Conservation (phyloP, 2,113 vertebrate species). For the Scolopax mira region DNA sequence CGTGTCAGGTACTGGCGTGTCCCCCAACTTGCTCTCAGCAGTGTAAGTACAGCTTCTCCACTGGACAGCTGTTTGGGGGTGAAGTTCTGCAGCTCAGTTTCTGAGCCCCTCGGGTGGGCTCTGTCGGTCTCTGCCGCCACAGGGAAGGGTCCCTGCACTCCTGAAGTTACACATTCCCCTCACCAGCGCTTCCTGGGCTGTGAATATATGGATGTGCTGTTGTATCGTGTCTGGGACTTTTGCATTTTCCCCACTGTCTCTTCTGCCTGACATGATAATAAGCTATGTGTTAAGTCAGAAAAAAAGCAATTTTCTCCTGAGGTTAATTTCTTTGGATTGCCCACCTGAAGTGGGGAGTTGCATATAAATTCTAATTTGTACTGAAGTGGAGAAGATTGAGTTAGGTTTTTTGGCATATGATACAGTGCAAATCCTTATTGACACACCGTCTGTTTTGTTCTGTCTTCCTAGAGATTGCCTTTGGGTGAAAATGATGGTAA, state of each 20-base stretch:
- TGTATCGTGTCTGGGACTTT: neutral
- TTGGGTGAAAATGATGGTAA: neutral
- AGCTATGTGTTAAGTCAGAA: slow-evolving; percentile 55
- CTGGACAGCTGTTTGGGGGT: neutral
- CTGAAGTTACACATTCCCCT: neutral
- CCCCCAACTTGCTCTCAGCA: rapidly evolving
- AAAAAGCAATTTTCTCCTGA: slow-evolving; percentile 65
- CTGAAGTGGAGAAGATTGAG: slow-evolving; percentile 38
- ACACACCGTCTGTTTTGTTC: neutral
- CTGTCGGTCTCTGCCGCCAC: neutral
- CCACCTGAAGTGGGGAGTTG: slow-evolving; percentile 46
- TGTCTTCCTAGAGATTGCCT: neutral
- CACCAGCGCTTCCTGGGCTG: neutral
- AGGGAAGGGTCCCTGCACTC: neutral
- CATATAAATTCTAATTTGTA: slow-evolving; percentile 55
- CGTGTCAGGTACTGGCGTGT: too few relatives aligned
- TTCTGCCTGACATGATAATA: slow-evolving; percentile 60
- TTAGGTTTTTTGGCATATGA: slow-evolving; percentile 14
- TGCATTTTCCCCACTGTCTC: slow-evolving; percentile 50
- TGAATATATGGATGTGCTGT: neutral
- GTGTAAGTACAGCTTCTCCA: rapidly evolving
- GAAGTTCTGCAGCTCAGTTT: neutral
- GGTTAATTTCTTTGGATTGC: slow-evolving; percentile 52
- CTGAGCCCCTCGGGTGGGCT: neutral
- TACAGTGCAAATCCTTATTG: slow-evolving; percentile 33